Evolutionary conservation across 1,140 invertebrate genomes (phyloP).

Genomic region (Lordiphosa mommai): DNA sequence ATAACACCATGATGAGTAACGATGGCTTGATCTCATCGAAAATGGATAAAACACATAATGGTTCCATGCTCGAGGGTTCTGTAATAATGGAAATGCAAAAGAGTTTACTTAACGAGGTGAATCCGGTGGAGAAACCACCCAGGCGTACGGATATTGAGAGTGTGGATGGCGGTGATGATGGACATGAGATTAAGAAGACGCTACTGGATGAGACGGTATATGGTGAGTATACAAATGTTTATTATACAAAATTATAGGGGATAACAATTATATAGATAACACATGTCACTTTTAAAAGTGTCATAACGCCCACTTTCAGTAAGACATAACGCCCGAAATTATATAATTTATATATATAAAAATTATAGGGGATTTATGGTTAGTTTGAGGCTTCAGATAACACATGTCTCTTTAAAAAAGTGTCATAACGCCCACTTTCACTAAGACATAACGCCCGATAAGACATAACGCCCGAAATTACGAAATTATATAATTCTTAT

Average conservation of each 20-base stretch:
- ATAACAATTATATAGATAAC: background rate
- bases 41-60: slow-evolving; percentile 83
- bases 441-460: too few relatives aligned
- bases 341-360: too few relatives aligned
- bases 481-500: too few relatives aligned
- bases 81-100: slow-evolving; percentile 88
- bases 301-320: too few relatives aligned
- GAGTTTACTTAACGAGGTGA: slow-evolving; percentile 88
- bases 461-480: too few relatives aligned
- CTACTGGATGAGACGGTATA: slow-evolving; percentile 87
- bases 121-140: slow-evolving; percentile 89
- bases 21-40: slow-evolving; percentile 76
- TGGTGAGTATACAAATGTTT: slow-evolving; percentile 83
- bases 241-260: background rate
- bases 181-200: slow-evolving; percentile 88
- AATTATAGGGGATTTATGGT: too few relatives aligned
- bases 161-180: slow-evolving; percentile 86
- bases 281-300: too few relatives aligned
- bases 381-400: too few relatives aligned
- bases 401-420: too few relatives aligned
- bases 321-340: too few relatives aligned
- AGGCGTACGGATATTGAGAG: slow-evolving; percentile 85
- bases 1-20: slow-evolving; percentile 76
- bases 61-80: slow-evolving; percentile 82
- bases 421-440: too few relatives aligned